Base-by-base conservation (phyloP, 2,888 invertebrate genomes). In the Protula sp. region DNA sequence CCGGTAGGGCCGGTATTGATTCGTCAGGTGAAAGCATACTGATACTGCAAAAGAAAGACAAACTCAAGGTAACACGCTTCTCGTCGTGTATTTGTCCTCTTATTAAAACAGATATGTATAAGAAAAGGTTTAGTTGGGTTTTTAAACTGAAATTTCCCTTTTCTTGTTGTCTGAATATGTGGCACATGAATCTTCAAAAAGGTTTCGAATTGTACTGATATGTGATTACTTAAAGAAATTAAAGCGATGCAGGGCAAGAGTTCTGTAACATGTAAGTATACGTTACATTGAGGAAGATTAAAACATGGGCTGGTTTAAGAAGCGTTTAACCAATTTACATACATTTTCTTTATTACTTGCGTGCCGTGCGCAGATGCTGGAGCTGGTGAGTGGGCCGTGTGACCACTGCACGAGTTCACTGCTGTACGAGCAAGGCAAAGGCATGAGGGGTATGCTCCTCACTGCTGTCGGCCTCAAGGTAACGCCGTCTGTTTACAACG, bases 1-100 rank as follows among this genome's bases (percentile, higher is more conserved):
- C 97, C 3, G 97, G 97, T 0, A 85, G 97, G 62, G 91, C 94
- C 0, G 95, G 95, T 1, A 84, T 92, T 67, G 89, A 89, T 31
- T 85, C 87, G 56, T 84, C 85, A 5, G 93, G 92, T 47, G 94
- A 95, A 75, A 93, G 94, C 77, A 89, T 94, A 75, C 82, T 94
- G n/a, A 87, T 69, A 31, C 14, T 62, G 19, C 56, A 63, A 45
- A 47, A 53, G 4, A 55, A 57, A 19, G 65, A 69, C 57, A 68
- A 57, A 48, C n/a, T 47, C 4, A 57, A 62, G 61, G 68, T 68
- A 1, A 48, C 50, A n/a, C n/a, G n/a, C n/a, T n/a, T 29, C 24
- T 19, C 9, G 19, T 24, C 22, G n/a, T n/a, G n/a, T n/a, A n/a
- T n/a, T n/a, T n/a, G n/a, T n/a, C n/a, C n/a, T n/a, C n/a, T n/a